Conservation (phyloP, 2,888 invertebrate genomes). For the Drosophila helvetica region DNA sequence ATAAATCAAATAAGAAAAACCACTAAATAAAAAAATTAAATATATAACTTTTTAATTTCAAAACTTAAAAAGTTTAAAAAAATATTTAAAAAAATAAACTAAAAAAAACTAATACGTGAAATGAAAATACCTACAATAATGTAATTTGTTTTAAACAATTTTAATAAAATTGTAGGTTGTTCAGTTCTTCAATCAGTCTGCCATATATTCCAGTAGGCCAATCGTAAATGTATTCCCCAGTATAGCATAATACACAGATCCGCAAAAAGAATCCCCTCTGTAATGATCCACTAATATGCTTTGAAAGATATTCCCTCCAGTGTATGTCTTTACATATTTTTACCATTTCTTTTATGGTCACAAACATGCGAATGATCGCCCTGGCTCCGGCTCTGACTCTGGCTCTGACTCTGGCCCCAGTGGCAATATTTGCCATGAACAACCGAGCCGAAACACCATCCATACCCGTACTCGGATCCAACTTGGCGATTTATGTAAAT, state of each 20-base stretch:
- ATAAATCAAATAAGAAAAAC: too few species aligned
- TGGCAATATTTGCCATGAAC: constrained; percentile 65
- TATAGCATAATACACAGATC: not conserved
- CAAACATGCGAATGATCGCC: constrained; percentile 51
- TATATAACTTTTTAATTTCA: too few species aligned
- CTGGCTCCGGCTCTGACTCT: not conserved
- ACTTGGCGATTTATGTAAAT: constrained; percentile 52
- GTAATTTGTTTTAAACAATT: too few species aligned
- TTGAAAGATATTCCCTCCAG: constrained; percentile 1
- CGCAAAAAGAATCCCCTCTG: too few species aligned
- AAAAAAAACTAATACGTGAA: too few species aligned
- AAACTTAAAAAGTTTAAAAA: too few species aligned
- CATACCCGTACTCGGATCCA: constrained; percentile 21
- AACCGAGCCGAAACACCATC: constrained; percentile 15
- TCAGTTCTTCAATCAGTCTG: too few species aligned
- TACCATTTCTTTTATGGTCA: constrained; percentile 60
- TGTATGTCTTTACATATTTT: constrained; percentile 36
- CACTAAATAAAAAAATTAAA: too few species aligned
- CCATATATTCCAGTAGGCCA: too few species aligned
- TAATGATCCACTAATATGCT: not conserved
- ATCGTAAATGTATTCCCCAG: not conserved
- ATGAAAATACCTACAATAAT: too few species aligned
- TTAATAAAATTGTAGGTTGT: too few species aligned
- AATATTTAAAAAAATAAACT: too few species aligned
- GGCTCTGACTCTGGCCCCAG: not conserved